phyloP scores from a whole-genome alignment of 35 echinoderm and acorn worm genomes.

The Stichopus chloronotus region DNA sequence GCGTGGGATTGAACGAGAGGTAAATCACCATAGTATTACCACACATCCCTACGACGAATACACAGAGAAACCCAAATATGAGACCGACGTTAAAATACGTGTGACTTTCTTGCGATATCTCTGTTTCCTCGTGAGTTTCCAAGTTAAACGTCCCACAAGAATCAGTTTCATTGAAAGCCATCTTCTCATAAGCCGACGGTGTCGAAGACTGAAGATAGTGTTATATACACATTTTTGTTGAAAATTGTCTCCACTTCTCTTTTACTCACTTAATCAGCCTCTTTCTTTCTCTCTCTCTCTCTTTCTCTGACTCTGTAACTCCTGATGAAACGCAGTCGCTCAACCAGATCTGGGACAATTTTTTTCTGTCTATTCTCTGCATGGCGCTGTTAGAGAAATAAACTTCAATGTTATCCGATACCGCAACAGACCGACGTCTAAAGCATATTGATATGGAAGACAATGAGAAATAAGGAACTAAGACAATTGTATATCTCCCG shows the following conservation, averaged over 20 bases:
- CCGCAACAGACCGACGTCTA: too few relatives aligned
- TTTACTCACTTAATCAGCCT: background rate
- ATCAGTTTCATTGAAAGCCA: slow-evolving; percentile 3
- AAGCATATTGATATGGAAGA: background rate
- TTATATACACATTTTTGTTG: too few relatives aligned
- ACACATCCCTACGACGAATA: slow-evolving; percentile 30
- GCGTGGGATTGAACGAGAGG: slow-evolving; percentile 13
- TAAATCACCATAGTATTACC: slow-evolving; percentile 43
- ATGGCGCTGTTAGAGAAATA: background rate
- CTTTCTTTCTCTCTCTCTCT: background rate
- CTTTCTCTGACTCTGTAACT: too few relatives aligned
- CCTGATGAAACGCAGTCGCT: too few relatives aligned
- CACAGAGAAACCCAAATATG: slow-evolving; percentile 22
- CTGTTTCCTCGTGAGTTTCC: background rate
- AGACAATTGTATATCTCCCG: background rate
- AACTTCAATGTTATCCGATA: too few relatives aligned
- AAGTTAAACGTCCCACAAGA: background rate
- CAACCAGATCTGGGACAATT: too few relatives aligned
- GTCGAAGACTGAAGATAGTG: background rate
- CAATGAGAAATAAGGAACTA: background rate
- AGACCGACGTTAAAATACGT: slow-evolving; percentile 23
- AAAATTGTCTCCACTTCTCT: too few relatives aligned
- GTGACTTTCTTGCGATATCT: background rate
- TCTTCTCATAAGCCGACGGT: background rate
- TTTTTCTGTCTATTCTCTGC: too few relatives aligned